Percentiles rank a stretch among this genome's conserved stretches.
phyloP scores from a whole-genome alignment of 2,797 vertebrate genomes.

The Craterocephalus amniculus region DNA sequence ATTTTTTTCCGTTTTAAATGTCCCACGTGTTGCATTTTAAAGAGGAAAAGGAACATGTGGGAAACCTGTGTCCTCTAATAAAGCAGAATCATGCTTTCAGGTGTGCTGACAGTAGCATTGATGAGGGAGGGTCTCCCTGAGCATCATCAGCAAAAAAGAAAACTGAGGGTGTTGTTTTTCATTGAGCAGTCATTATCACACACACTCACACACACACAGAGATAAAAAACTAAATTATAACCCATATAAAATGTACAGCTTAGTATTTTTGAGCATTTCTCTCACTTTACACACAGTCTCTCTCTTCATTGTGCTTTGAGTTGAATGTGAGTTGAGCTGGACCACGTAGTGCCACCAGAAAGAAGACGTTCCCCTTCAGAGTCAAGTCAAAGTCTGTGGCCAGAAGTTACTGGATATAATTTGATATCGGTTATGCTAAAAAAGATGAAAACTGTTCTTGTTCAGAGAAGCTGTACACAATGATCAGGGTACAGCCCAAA shows the following conservation, averaged over 20 bases:
- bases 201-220: slow-evolving; percentile 19
- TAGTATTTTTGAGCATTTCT: slow-evolving; percentile 35
- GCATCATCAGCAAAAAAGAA: slow-evolving; percentile 26
- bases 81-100: slow-evolving; percentile 7
- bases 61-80: neutral
- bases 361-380: slow-evolving; percentile 11
- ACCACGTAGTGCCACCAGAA: slow-evolving; percentile 36
- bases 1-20: neutral
- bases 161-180: slow-evolving; percentile 28
- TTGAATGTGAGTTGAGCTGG: slow-evolving; percentile 35
- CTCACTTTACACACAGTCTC: slow-evolving; percentile 12
- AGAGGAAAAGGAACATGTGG: neutral
- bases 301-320: slow-evolving; percentile 73
- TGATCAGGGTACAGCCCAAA: slow-evolving; percentile 38
- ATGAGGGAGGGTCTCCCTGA: slow-evolving; percentile 20
- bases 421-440: slow-evolving; percentile 34
- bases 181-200: slow-evolving; percentile 49
- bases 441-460: slow-evolving; percentile 31
- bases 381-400: slow-evolving; percentile 18
- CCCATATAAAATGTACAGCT: slow-evolving; percentile 65
- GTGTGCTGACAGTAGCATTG: slow-evolving; percentile 15
- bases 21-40: slow-evolving; percentile 1
- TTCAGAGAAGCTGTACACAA: slow-evolving; percentile 51
- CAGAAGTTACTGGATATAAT: slow-evolving; percentile 37
- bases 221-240: slow-evolving; percentile 63